These are phyloP conservation scores for Megalopta genalis DNA, from an alignment of 1,140 invertebrate species.

Conservation along the genomic window DNA sequence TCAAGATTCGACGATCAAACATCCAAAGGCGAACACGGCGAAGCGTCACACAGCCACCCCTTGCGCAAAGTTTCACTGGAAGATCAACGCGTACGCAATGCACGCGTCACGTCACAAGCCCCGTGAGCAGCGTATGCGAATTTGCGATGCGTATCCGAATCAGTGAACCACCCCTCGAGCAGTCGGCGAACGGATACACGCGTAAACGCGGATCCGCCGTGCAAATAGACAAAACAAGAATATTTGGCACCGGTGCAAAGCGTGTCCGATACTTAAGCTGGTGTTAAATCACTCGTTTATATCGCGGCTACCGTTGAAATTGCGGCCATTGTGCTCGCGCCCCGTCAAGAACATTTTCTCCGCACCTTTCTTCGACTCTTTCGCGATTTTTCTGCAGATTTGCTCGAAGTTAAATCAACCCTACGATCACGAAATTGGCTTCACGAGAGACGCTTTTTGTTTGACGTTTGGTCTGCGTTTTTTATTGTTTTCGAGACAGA, in stretches of 20 bases:
- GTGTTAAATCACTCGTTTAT: conserved; percentile 61
- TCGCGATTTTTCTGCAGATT: conserved; percentile 51
- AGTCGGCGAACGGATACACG: conserved; percentile 52
- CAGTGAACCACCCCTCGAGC: conserved; percentile 57
- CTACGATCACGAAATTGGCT: no score
- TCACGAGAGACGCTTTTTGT: no score
- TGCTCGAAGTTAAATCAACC: no score
- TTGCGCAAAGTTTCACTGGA: neutral
- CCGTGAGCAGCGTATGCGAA: conserved; percentile 52
- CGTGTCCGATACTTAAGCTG: conserved; percentile 44
- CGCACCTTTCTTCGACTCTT: conserved; percentile 30
- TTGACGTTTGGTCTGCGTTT: no score
- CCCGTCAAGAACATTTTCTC: conserved; percentile 20
- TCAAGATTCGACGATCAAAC: no score
- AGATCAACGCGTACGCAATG: conserved; percentile 22
- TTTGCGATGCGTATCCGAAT: conserved; percentile 65
- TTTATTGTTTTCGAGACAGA: no score
- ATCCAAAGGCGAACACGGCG: no score
- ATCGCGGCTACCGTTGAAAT: conserved; percentile 52
- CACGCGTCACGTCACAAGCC: conserved; percentile 46
- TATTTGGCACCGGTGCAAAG: conserved; percentile 38
- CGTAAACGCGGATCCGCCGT: conserved; percentile 53
- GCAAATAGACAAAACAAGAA: conserved; percentile 34
- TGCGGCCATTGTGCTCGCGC: conserved; percentile 49
- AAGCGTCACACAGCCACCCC: no score